phyloP scores from a whole-genome alignment of 2,888 invertebrate species.

The Metopia argyrocephala region DNA sequence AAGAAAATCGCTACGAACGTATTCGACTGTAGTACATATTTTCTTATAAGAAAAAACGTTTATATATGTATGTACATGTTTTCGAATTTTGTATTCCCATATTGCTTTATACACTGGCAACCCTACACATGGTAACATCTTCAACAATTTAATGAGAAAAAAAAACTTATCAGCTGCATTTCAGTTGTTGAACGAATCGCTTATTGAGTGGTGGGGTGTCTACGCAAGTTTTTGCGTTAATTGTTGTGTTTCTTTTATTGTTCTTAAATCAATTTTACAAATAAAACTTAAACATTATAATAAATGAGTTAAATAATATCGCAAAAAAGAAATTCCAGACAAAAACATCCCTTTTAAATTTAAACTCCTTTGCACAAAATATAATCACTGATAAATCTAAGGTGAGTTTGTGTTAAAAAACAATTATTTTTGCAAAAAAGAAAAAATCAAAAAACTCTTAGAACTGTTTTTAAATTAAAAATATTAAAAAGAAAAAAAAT shows the following conservation, averaged over 20 bases:
- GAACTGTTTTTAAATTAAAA: too few relatives aligned
- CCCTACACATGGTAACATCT: constrained; percentile 35
- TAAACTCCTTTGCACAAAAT: neutral
- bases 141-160: constrained; percentile 29
- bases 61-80: neutral
- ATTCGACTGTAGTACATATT: too few relatives aligned
- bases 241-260: neutral
- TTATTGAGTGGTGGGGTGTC: constrained; percentile 6
- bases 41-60: too few relatives aligned
- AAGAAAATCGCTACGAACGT: too few relatives aligned
- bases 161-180: constrained; percentile 45
- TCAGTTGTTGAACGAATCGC: constrained; percentile 42
- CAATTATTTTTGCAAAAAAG: too few relatives aligned
- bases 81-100: neutral
- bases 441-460: neutral
- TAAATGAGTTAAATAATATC: neutral
- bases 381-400: neutral
- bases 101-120: constrained; percentile 10
- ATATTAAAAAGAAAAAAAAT: neutral
- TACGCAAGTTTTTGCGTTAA: neutral
- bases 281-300: constrained; percentile 4
- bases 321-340: neutral
- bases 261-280: constrained; percentile 28
- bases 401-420: constrained; percentile 45
- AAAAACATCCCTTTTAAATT: neutral